Evolutionary conservation across 2,797 vertebrate genomes (phyloP), one percentile per base, ranked within the genome.

Genomic region (Heliangelus exortis): DNA sequence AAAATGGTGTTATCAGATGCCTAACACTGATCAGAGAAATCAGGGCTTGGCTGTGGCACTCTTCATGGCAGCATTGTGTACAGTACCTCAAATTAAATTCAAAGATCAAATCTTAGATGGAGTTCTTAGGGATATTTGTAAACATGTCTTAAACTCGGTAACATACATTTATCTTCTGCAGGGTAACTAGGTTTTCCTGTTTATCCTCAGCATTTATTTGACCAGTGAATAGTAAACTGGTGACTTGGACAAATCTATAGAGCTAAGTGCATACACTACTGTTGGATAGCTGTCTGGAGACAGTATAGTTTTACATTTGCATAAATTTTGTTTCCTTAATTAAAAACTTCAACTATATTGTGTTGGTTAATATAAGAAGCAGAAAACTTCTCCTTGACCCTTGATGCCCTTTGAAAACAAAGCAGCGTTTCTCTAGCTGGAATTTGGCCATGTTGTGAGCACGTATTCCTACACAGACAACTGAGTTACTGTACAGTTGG

Each of bases 11-110:
- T 69, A 47, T 22, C 67, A 66, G 75, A 63, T 84, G 67, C 43
- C n/a, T 63, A 21, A 8, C 0, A 0, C 3, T 2, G 2, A 7
- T 34, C 1, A 0, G 45, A 8, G 41, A 15, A 47, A 33, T 6
- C 39, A 17, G 71, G 31, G 51, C 51, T 83, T 81, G 76, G 43
- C 94, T 33, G 22, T 34, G 23, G 21, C 23, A 3, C 29, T 28
- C 6, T 3, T 65, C 15, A 4, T 91, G 92, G 80, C 14, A 0
- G 69, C 67, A 57, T 23, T 62, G 51, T 69, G 7, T 90, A 77
- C 47, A 33, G 12, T 25, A 34, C 25, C 72, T 43, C 15, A 58
- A 21, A 36, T 18, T 75, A 36, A 28, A 45, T 47, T 68, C n/a
- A 53, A 31, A 87, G 47, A 81, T 88, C 54, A 73, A 0, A 55